Conservation (phyloP, 2,113 vertebrate genomes). For the Halichoeres trimaculatus region DNA sequence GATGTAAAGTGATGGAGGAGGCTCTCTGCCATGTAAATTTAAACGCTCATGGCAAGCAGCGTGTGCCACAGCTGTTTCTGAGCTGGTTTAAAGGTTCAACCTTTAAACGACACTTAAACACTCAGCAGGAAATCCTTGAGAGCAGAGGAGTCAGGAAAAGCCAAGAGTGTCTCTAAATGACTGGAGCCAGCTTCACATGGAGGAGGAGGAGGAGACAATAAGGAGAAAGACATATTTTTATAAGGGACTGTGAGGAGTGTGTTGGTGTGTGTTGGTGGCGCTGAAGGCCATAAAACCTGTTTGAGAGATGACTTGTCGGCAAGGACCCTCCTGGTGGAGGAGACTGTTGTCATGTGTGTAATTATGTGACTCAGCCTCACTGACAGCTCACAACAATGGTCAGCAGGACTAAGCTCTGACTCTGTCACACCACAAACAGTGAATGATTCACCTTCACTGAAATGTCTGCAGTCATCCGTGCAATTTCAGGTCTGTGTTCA, state of each 20-base stretch:
- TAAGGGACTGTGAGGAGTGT: neutral
- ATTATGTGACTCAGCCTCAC: neutral
- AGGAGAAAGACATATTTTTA: neutral
- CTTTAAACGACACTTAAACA: constrained; percentile 41
- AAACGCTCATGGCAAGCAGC: constrained; percentile 32
- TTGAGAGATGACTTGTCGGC: neutral
- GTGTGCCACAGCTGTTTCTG: constrained; percentile 42
- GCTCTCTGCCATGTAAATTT: constrained; percentile 52
- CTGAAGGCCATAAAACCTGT: neutral
- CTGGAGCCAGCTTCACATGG: constrained; percentile 1
- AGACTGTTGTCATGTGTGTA: neutral
- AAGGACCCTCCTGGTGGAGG: neutral
- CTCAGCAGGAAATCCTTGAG: constrained; percentile 51
- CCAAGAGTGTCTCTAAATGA: constrained; percentile 7
- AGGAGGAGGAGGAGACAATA: neutral
- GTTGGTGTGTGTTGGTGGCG: neutral
- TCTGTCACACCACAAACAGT: neutral
- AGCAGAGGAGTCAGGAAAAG: constrained; percentile 6
- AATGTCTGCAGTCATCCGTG: too few species aligned
- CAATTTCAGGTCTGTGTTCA: too few species aligned
- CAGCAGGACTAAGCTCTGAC: neutral
- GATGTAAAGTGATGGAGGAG: constrained; percentile 60
- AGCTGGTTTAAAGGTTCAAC: constrained; percentile 30
- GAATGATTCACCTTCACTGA: neutral
- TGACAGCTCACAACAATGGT: neutral